These are phyloP conservation scores for Danaus chrysippus DNA, from an alignment of 2,888 invertebrate species.

Conservation along the genomic window DNA sequence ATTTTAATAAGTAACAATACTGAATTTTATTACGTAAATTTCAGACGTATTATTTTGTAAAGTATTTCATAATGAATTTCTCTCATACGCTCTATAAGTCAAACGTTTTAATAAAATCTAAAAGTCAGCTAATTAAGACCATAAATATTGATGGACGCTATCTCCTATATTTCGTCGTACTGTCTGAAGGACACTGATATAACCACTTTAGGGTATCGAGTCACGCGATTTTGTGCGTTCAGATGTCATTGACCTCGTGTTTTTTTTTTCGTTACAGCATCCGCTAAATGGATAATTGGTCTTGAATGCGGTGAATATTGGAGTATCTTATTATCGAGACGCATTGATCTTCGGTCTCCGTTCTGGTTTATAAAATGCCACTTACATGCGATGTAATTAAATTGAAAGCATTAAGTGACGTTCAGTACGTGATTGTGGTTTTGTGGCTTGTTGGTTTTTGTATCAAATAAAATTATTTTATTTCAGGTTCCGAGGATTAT, in stretches of 20 bases:
- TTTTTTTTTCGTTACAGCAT: conserved; percentile 27
- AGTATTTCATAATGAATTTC: too few species aligned
- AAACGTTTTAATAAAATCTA: background rate
- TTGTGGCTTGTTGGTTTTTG: too few species aligned
- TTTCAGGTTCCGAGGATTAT: too few species aligned
- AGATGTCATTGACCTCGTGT: conserved; percentile 54
- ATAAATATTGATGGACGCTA: conserved; percentile 7
- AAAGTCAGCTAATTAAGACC: background rate
- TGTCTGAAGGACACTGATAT: conserved; percentile 41
- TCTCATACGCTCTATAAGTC: too few species aligned
- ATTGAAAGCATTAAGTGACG: too few species aligned
- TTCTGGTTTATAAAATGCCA: background rate
- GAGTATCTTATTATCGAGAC: conserved; percentile 2
- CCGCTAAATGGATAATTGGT: conserved; percentile 25
- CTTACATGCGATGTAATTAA: background rate
- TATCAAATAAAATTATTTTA: too few species aligned
- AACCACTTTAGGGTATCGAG: conserved; percentile 48
- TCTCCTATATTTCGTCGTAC: conserved; percentile 8
- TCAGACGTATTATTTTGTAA: too few species aligned
- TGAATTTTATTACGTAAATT: too few species aligned
- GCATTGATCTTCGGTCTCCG: background rate
- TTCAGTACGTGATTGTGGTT: too few species aligned
- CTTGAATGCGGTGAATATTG: conserved; percentile 14
- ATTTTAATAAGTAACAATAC: too few species aligned
- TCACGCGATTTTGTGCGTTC: conserved; percentile 63